Evolutionary conservation across 2,113 vertebrate genomes (phyloP), one percentile per base, ranked within the genome.

Genomic region (Brevimyrus niger): DNA sequence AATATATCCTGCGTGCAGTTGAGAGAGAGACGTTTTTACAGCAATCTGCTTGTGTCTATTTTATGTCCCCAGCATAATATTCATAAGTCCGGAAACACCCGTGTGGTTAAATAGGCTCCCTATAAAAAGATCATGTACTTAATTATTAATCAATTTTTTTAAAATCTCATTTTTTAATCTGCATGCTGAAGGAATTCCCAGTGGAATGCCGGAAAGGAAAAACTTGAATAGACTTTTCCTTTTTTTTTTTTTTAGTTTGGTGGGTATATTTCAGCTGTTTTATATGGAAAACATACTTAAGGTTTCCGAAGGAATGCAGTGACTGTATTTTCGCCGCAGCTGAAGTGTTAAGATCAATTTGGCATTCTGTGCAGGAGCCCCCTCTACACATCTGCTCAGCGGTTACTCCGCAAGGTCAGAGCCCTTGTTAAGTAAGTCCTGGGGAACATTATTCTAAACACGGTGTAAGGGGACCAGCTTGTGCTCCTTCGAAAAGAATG

Each of bases 331-430:
- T 61, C 88, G 44, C 88, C 85, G 88, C 80, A 89, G 51, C 80
- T 61, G 13, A 58, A 84, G 51, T 85, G 76, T 89, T 89, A 85
- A 89, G 88, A 89, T 83, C 50, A 84, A 84, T 88, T 82, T 88
- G 65, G 88, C 69, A 76, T 23, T 19, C 47, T 55, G 27, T 13
- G 50, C 4, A 17, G 50, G 48, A 89, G 50, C 73, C n/a, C 35
- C 31, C n/a, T 21, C 31, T 27, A 13, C 76, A 84, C 88, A 89
- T 83, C 88, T 83, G 76, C 76, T 84, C 76, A 46, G 50, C 76
- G 50, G 47, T 83, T 83, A 55, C 35, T 55, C 42, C 9, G 31
- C 88, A 89, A 89, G 76, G 88, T 89, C 88, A 84, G 35, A 46
- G 19, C 17, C 88, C 38, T 61, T 84, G 76, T 58, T 55, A 89